Evolutionary conservation across 2,113 vertebrate genomes (phyloP).

Genomic region (Heterochromis multidens): DNA sequence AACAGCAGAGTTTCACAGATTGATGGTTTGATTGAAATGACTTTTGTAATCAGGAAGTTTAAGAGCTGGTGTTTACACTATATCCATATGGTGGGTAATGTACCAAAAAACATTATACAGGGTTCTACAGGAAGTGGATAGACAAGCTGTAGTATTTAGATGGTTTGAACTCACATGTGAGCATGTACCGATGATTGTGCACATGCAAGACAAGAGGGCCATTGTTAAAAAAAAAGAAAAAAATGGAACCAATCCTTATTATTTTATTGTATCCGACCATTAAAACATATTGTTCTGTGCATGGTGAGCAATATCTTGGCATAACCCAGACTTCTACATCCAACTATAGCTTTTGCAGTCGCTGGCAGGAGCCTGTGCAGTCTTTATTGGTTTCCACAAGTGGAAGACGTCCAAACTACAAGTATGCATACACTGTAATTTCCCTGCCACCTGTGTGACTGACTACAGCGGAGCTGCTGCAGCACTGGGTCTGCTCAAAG

Average conservation of each 20-base stretch:
- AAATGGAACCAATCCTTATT: constrained; percentile 32
- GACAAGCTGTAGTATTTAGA: constrained; percentile 2
- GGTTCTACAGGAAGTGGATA: constrained; percentile 3
- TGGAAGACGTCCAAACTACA: constrained; percentile 61
- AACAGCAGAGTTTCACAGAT: neutral
- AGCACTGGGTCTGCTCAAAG: constrained; percentile 3
- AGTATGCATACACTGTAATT: constrained; percentile 61
- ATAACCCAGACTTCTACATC: constrained; percentile 12
- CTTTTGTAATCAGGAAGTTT: constrained; percentile 4
- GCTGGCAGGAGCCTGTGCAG: constrained; percentile 40
- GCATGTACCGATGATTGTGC: neutral
- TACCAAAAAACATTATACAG: neutral
- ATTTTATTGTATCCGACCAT: constrained; percentile 48
- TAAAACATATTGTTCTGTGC: constrained; percentile 41
- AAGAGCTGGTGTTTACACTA: neutral
- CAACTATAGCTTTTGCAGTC: constrained; percentile 67
- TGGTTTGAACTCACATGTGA: constrained; percentile 2
- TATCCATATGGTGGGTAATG: neutral
- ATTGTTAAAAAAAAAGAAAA: constrained; percentile 23
- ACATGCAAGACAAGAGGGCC: constrained; percentile 11
- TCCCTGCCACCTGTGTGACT: constrained; percentile 70
- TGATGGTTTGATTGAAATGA: neutral
- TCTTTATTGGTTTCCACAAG: constrained; percentile 61
- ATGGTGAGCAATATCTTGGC: constrained; percentile 58
- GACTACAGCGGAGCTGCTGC: constrained; percentile 17